Percentiles rank a stretch among this genome's conserved stretches.
Evolutionary conservation across 1,140 invertebrate species (phyloP).

Genomic region (Dryas iulia): DNA sequence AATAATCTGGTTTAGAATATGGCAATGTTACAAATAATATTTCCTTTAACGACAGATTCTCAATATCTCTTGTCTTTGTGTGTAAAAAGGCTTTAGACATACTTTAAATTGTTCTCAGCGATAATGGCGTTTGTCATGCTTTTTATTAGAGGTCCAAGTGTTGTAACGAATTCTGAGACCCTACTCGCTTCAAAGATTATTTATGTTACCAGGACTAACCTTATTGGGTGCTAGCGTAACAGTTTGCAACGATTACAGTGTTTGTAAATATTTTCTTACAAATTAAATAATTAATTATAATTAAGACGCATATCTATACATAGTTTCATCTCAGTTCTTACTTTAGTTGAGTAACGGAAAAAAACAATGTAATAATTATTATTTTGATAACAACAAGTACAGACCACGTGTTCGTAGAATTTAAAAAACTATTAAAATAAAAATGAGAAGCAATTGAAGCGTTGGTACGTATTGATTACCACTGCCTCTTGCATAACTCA

Average conservation of each 20-base stretch:
- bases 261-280: background rate
- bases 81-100: slow-evolving; percentile 24
- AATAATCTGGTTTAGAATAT: no score
- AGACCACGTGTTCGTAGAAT: no score
- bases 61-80: background rate
- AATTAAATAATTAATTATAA: background rate
- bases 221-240: slow-evolving; percentile 6
- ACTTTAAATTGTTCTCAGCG: slow-evolving; percentile 41
- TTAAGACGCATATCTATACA: background rate
- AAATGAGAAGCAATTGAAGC: no score
- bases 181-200: slow-evolving; percentile 25
- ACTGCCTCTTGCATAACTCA: no score
- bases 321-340: background rate
- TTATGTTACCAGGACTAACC: slow-evolving; percentile 24
- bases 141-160: slow-evolving; percentile 45
- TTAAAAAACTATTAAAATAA: no score
- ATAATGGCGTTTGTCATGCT: slow-evolving; percentile 54
- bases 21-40: background rate
- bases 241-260: background rate
- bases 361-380: no score
- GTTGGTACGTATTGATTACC: no score
- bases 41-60: background rate
- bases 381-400: no score
- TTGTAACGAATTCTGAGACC: slow-evolving; percentile 20
- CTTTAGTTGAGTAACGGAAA: no score